Base-by-base conservation (phyloP, 2,888 invertebrate genomes). In the Mimachlamys varia region DNA sequence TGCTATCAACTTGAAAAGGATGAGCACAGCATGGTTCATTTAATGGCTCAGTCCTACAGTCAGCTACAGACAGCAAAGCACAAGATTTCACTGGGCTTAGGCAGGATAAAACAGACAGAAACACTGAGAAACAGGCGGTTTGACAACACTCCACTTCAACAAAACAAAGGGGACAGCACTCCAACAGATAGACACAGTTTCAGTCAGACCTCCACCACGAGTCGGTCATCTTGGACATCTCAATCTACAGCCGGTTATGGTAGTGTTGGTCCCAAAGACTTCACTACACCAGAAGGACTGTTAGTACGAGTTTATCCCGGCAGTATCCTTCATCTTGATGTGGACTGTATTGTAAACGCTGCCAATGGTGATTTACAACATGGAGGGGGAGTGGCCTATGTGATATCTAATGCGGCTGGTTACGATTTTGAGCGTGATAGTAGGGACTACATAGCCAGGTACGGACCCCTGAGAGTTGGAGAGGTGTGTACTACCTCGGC, bases 281-380 rank as follows among this genome's bases (percentile, higher is more conserved):
- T 88, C 44, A 58, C 76, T 22, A 91, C 91, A 37, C 13, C 19
- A 13, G 91, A 91, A 76, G 92, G 91, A 22, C 62, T 94, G 10
- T 88, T 27, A 37, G 92, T 94, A 10, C 90, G 90, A 15, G 90
- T 94, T 15, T 93, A 92, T 76, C 62, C 62, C 87, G 93, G 92
- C 12, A 90, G 92, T 87, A 89, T 94, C 3, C 87, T 91, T 0
- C 87, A 91, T 37, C 92, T 93, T 88, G 88, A 89, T 12, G 92
- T 92, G 19, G 92, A 92, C 33, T 93, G 92, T 49, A 93, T 94
- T 53, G 93, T 93, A 15, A 94, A 93, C 91, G 93, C 94, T 87
- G 92, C 93, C 2, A 93, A 94, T 91, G 92, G 90, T 87, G 49
- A 91, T 15, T 90, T 94, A 33, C 88, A 89, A 33, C 93, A 93